Evolutionary conservation across 2,113 vertebrate species (phyloP), one percentile per base, ranked within the genome.

Genomic region (Poeciliopsis retropinna): DNA sequence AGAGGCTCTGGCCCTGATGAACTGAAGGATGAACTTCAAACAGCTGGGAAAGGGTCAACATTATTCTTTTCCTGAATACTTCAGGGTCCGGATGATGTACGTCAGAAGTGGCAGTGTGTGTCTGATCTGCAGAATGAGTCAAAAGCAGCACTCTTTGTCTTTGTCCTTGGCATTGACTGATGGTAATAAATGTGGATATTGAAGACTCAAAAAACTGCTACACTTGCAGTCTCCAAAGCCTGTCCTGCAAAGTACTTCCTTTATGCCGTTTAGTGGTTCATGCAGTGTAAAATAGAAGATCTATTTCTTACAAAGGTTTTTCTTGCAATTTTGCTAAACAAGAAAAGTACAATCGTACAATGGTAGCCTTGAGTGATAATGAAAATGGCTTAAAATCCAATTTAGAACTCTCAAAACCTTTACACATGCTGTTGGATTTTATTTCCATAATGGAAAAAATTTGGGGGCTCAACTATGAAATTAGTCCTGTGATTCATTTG

Each of bases 371-470:
- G 44, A 57, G 9, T n/a, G 51, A 22, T 11, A 57, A 57, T 57
- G 22, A 57, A 64, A 32, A 17, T 41, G 65, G 31, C 30, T 57
- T 57, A 31, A 32, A 27, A 57, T 30, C 0, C 47, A 37, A 73
- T 66, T 70, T 27, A 51, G 41, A 60, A 37, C 1, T 51, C 8
- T 51, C n/a, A 10, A 37, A 28, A 39, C 1, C 27, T 70, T 8
- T 4, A 5, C 14, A 1, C 17, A 25, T 10, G n/a, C 51, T 57
- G 8, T 57, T n/a, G 51, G 22, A 12, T 34, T 60, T 13, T 65
- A 79, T 77, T 67, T 15, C 34, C 5, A 1, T 68, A 68, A 71
- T 70, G 72, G 32, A 83, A 83, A 85, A 57, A 25, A 25, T 3
- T 10, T n/a, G 2, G 51, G 51, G 51, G 22, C n/a, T 57, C 22